phyloP scores from a whole-genome alignment of 2,888 invertebrate genomes.

The Leistus spinibarbis region DNA sequence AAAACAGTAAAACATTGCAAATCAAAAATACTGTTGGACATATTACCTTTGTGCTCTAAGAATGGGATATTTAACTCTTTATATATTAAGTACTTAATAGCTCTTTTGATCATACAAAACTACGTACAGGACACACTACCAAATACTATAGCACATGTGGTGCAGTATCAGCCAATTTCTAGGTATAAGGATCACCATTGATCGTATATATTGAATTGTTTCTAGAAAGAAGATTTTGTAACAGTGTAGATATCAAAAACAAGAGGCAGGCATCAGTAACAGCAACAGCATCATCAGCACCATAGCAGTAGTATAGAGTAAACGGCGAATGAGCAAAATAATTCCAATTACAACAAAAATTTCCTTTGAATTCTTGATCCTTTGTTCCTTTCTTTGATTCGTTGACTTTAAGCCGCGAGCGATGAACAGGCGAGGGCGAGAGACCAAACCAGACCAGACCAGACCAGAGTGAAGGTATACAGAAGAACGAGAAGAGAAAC shows the following conservation, averaged over 20 bases:
- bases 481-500: constrained; percentile 38
- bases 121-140: too few relatives aligned
- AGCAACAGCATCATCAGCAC: background rate
- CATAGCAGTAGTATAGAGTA: background rate
- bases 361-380: constrained; percentile 31
- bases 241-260: background rate
- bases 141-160: too few relatives aligned
- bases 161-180: too few relatives aligned
- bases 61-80: too few relatives aligned
- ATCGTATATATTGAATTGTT: background rate
- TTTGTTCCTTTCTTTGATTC: constrained; percentile 37
- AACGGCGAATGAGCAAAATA: constrained; percentile 9
- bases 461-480: background rate
- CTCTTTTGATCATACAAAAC: too few relatives aligned
- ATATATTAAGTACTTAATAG: too few relatives aligned
- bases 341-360: constrained; percentile 36
- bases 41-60: too few relatives aligned
- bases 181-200: background rate
- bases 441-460: background rate
- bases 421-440: constrained; percentile 1
- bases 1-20: too few relatives aligned
- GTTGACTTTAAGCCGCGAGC: background rate
- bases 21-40: too few relatives aligned
- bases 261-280: background rate
- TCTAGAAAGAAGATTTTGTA: background rate